A percentile compares a stretch with the other conserved stretches of the same genome.
Evolutionary conservation across 2,888 invertebrate genomes (phyloP).

Genomic region (Caprella mutica): DNA sequence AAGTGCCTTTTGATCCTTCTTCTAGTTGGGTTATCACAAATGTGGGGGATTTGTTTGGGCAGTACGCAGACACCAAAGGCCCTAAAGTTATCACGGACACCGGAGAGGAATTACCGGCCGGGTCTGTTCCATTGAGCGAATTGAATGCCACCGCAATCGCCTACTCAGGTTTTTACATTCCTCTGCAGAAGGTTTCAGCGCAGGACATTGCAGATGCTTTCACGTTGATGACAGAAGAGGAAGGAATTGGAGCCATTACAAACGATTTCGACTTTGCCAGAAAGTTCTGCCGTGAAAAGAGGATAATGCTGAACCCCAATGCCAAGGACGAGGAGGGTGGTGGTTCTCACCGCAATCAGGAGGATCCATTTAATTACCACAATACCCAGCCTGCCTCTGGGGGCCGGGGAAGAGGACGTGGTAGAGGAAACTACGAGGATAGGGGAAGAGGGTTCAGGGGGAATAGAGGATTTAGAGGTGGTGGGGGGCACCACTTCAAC

Average conservation of each 20-base stretch:
- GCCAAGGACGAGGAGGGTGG: constrained; percentile 9
- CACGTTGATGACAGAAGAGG: constrained; percentile 27
- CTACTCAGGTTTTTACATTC: constrained; percentile 30
- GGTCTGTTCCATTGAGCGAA: constrained; percentile 20
- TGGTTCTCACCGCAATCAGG: background rate
- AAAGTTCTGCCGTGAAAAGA: constrained; percentile 30
- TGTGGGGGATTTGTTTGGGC: constrained; percentile 22
- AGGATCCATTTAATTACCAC: constrained; percentile 11
- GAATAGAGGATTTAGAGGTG: background rate
- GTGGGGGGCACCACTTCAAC: background rate
- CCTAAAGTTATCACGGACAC: constrained; percentile 24
- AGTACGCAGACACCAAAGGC: constrained; percentile 26
- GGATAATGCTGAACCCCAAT: constrained; percentile 26
- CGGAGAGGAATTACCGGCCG: constrained; percentile 30
- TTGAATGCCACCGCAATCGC: constrained; percentile 30
- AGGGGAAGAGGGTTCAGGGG: background rate
- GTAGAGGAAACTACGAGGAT: constrained; percentile 4
- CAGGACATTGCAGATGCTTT: constrained; percentile 31
- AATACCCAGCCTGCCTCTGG: background rate
- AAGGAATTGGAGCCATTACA: constrained; percentile 27
- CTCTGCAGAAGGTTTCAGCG: constrained; percentile 23
- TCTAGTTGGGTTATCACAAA: constrained; percentile 32
- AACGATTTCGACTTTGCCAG: constrained; percentile 28
- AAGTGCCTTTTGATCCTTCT: constrained; percentile 34
- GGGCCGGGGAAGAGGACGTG: background rate